Percentiles rank a stretch among this genome's conserved stretches.
These are phyloP conservation scores for Menidia menidia DNA, from an alignment of 2,797 vertebrate genomes.

Conservation along the genomic window DNA sequence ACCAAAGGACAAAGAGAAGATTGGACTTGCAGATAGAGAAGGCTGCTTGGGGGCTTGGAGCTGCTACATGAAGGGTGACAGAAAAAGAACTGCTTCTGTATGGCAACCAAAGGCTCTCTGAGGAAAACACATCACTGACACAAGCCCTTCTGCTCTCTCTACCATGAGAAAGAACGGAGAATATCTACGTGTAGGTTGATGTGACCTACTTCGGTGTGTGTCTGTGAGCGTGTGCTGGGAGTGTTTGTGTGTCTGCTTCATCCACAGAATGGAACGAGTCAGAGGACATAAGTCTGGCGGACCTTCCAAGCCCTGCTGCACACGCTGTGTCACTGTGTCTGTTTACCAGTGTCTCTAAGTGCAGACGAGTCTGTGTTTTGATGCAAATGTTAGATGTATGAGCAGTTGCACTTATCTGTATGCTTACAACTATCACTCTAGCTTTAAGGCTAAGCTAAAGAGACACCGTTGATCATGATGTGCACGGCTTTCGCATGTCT, in stretches of 20 bases:
- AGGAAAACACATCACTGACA: conserved; percentile 75
- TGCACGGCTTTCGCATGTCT: conserved; percentile 12
- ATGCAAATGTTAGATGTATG: conserved; percentile 16
- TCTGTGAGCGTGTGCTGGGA: conserved; percentile 27
- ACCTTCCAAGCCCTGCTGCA: conserved; percentile 86
- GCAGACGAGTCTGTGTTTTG: conserved; percentile 1
- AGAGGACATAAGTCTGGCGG: conserved; percentile 83
- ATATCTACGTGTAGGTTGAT: conserved; percentile 46
- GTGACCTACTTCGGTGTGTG: conserved; percentile 46
- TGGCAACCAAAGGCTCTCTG: conserved; percentile 74
- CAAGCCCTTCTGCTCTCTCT: conserved; percentile 78
- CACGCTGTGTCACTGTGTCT: conserved; percentile 50
- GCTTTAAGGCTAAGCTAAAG: not conserved
- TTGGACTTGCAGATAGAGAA: conserved; percentile 76
- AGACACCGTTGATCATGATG: not conserved
- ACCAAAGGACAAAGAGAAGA: conserved; percentile 79
- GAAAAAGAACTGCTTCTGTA: conserved; percentile 69
- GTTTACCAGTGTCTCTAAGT: conserved; percentile 13
- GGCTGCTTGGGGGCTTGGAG: conserved; percentile 69
- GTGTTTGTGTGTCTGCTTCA: conserved; percentile 60
- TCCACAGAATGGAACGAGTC: conserved; percentile 83
- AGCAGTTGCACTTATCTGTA: conserved; percentile 43
- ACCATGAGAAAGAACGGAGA: conserved; percentile 65
- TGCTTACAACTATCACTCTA: not conserved
- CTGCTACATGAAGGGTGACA: conserved; percentile 76